Evolutionary conservation across 2,888 invertebrate genomes (phyloP).

Genomic region (Neoitamus cyanurus): DNA sequence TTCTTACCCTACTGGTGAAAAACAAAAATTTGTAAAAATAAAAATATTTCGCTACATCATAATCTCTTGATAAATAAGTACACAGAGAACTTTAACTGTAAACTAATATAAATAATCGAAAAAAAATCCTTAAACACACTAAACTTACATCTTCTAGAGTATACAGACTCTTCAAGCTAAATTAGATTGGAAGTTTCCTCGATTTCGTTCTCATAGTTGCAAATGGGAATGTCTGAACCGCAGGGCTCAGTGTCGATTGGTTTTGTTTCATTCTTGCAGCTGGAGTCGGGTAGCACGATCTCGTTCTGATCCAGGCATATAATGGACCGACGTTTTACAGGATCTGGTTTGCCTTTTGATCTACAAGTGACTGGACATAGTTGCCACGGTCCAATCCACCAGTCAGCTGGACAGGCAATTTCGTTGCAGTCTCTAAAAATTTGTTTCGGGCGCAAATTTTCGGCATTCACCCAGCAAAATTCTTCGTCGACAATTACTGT

Average conservation of each 20-base stretch:
- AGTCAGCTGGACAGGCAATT: slow-evolving; percentile 77
- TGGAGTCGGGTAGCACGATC: slow-evolving; percentile 79
- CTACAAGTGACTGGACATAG: slow-evolving; percentile 79
- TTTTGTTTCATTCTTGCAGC: slow-evolving; percentile 74
- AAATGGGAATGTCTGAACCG: slow-evolving; percentile 63
- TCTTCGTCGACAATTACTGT: slow-evolving; percentile 72
- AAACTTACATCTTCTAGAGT: not conserved
- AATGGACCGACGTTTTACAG: slow-evolving; percentile 73
- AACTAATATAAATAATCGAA: not conserved
- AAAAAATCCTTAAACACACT: not conserved
- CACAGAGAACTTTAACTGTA: not conserved
- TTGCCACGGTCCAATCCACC: slow-evolving; percentile 92
- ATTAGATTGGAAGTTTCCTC: slow-evolving; percentile 45
- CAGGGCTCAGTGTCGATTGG: slow-evolving; percentile 78
- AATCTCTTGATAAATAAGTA: slow-evolving; percentile 29
- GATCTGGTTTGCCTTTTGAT: slow-evolving; percentile 66
- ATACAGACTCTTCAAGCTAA: slow-evolving; percentile 11
- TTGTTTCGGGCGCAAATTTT: slow-evolving; percentile 70
- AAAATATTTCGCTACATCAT: not conserved
- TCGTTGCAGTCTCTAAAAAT: slow-evolving; percentile 75
- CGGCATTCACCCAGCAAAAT: slow-evolving; percentile 71
- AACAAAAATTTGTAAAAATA: not conserved
- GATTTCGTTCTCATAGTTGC: slow-evolving; percentile 56
- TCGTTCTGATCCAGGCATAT: slow-evolving; percentile 82
- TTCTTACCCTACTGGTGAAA: slow-evolving; percentile 15